These are phyloP conservation scores for Heliopora coerulea DNA, from an alignment of 92 coral and sea anemone species.

Conservation along the genomic window DNA sequence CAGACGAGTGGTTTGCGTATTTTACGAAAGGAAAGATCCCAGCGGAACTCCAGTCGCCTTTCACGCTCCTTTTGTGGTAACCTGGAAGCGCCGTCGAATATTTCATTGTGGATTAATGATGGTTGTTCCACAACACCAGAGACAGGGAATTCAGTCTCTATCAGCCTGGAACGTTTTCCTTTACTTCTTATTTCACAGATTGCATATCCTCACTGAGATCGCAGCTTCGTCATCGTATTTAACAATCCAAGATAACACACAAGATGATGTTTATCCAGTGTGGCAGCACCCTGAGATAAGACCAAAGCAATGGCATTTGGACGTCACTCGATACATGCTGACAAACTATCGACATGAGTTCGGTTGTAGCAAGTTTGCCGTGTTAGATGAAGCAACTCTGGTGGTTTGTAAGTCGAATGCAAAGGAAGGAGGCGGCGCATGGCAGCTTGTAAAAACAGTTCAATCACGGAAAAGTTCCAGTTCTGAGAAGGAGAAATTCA, in stretches of 20 bases:
- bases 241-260: conserved; percentile 1
- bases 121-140: conserved; percentile 12
- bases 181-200: neutral
- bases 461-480: neutral
- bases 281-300: neutral
- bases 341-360: neutral
- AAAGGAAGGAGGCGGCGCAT: neutral
- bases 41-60: conserved; percentile 3
- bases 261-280: neutral
- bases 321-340: neutral
- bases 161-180: neutral
- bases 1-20: neutral
- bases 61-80: conserved; percentile 9
- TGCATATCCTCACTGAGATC: neutral
- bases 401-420: conserved; percentile 6
- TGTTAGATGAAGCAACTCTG: neutral
- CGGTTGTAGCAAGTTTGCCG: neutral
- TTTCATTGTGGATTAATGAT: conserved; percentile 16
- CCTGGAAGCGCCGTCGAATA: neutral
- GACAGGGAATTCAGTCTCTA: neutral
- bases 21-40: conserved; percentile 1
- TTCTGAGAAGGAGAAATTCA: neutral
- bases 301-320: conserved; percentile 11
- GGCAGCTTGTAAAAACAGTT: neutral
- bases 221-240: neutral